Conservation (phyloP, 1,140 invertebrate genomes). For the Eurytemora carolleeae region DNA sequence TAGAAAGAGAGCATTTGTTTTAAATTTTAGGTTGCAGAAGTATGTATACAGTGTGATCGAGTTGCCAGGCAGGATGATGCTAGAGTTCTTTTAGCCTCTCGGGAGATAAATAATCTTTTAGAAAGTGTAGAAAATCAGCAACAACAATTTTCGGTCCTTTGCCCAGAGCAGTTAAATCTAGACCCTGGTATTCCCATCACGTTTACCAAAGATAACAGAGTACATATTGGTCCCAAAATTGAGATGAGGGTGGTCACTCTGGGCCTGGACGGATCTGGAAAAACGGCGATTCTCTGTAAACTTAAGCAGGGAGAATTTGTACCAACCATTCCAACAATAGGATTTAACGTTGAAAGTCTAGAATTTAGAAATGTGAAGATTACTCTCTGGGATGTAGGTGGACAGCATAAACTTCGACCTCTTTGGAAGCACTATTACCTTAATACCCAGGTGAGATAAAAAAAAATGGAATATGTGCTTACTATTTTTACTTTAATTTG, state of each 20-base stretch:
- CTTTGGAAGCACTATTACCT: constrained; percentile 39
- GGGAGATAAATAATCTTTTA: constrained; percentile 33
- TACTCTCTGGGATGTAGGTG: constrained; percentile 40
- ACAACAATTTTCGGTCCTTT: constrained; percentile 35
- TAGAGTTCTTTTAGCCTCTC: constrained; percentile 31
- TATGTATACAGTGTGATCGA: constrained; percentile 36
- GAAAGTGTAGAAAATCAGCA: constrained; percentile 37
- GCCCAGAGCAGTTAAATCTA: constrained; percentile 33
- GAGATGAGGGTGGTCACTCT: constrained; percentile 40
- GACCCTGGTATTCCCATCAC: constrained; percentile 40
- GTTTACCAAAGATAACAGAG: constrained; percentile 41
- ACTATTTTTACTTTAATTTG: no score
- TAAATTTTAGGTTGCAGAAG: constrained; percentile 27
- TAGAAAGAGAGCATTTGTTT: no score
- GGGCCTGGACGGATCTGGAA: constrained; percentile 35
- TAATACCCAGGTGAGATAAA: constrained; percentile 29
- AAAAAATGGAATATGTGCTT: no score
- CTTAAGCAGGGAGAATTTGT: constrained; percentile 38
- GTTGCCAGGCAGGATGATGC: constrained; percentile 36
- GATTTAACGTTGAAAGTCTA: constrained; percentile 39
- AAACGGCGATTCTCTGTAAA: constrained; percentile 41
- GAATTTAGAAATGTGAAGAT: constrained; percentile 38
- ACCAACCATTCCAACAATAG: constrained; percentile 33
- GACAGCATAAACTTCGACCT: constrained; percentile 34
- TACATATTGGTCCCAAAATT: constrained; percentile 41